Evolutionary conservation across 2,113 vertebrate genomes (phyloP), one percentile per base, ranked within the genome.

Genomic region (Ceyx margarethae): DNA sequence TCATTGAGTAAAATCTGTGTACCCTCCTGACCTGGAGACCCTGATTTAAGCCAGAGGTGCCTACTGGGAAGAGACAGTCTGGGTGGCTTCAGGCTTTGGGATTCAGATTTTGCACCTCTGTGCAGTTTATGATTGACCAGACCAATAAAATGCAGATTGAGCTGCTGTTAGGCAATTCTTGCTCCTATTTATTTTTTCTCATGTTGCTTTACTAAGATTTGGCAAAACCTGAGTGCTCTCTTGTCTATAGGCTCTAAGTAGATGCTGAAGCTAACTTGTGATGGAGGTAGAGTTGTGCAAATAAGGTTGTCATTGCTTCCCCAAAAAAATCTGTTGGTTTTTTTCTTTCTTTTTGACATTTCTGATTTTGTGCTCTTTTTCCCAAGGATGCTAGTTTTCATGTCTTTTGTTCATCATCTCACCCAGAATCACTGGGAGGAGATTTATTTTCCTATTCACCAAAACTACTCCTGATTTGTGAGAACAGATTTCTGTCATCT

Each of bases 231-330:
- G 25, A 71, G 17, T 73, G 31, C 33, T 66, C 6, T 72, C 4
- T 61, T 85, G 46, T 93, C 58, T 79, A 8, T 21, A 80, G 51
- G 31, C 42, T 40, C 6, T 20, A 57, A 60, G 53, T 28, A 28
- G 19, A 84, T 61, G 13, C 10, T 75, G 83, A 62, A 73, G 48
- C 31, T 64, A 65, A 81, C 0, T 60, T 66, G 2, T 72, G 62
- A 79, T 29, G 35, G 58, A 75, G 45, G 51, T 72, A 33, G 62
- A 69, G 7, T 77, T 90, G 51, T 64, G 45, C n/a, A 79, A 79
- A 87, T 77, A 76, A 65, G 79, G 79, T 61, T 66, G 74, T 89
- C 81, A 80, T 45, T 87, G 75, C 58, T 92, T 91, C 56, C 56
- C 64, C 71, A 89, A 50, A 94, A 85, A 86, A 84, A 90, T 56